These are phyloP conservation scores for Conomelus anceps DNA, from an alignment of 2,888 invertebrate species.

Conservation along the genomic window DNA sequence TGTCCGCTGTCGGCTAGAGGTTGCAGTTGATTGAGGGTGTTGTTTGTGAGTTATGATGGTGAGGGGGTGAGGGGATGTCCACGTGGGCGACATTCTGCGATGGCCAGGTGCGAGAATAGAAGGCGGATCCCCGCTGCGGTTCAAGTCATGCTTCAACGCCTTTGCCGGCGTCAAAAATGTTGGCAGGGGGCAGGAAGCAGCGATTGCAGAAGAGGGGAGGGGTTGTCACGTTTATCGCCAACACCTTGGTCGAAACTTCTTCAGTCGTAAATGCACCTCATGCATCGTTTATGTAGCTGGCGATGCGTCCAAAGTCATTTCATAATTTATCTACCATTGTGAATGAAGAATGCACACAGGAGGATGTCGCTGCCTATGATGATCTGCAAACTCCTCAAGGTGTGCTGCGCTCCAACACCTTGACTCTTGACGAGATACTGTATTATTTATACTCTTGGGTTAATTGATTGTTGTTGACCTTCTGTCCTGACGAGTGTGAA, in stretches of 20 bases:
- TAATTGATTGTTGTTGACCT: background rate
- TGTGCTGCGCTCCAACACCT: background rate
- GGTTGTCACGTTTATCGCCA: background rate
- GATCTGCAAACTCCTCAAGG: background rate
- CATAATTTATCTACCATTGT: background rate
- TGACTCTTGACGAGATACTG: too few species aligned
- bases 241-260: too few species aligned
- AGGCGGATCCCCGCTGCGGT: background rate
- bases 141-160: conserved; percentile 2
- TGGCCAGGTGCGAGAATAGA: background rate
- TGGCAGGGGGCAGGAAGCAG: background rate
- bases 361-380: background rate
- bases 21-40: background rate
- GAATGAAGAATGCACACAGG: background rate
- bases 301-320: background rate
- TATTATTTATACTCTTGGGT: too few species aligned
- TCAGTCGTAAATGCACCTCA: background rate
- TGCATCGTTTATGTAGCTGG: background rate
- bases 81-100: background rate
- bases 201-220: background rate
- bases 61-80: background rate
- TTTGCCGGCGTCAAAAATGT: background rate
- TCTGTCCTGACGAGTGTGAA: background rate
- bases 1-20: background rate
- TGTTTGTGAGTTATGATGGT: background rate